A percentile compares a stretch with the other conserved stretches of the same genome.
These are phyloP conservation scores for Origma solitaria DNA, from an alignment of 2,113 vertebrate genomes.

Conservation along the genomic window DNA sequence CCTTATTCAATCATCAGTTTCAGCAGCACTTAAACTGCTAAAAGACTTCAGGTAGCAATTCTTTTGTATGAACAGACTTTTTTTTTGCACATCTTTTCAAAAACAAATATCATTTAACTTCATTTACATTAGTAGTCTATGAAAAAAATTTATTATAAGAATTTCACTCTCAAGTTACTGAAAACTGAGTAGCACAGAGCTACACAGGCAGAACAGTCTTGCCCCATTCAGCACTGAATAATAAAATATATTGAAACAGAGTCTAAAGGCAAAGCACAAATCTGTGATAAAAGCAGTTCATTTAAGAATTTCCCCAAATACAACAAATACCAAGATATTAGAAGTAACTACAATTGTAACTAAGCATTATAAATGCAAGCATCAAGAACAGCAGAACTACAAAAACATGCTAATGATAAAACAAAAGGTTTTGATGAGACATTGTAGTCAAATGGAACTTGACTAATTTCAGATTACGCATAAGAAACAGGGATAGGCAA, in stretches of 20 bases:
- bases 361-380: neutral
- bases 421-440: neutral
- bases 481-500: neutral
- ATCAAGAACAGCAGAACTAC: accelerated
- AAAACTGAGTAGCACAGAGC: neutral
- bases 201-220: neutral
- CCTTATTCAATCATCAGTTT: neutral
- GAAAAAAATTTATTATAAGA: neutral
- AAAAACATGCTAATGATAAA: neutral
- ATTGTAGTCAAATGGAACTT: neutral
- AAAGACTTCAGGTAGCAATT: neutral
- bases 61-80: accelerated
- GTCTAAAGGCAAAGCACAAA: neutral
- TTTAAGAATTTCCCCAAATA: neutral
- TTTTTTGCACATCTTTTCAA: accelerated
- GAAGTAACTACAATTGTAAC: neutral
- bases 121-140: neutral
- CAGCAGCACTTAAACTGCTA: neutral
- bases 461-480: neutral
- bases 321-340: neutral
- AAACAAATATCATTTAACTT: neutral
- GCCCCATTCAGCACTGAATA: neutral
- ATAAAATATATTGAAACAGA: neutral
- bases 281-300: neutral
- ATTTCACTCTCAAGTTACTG: neutral